phyloP scores from a whole-genome alignment of 1,140 invertebrate species.

The Parapsyche elsis region DNA sequence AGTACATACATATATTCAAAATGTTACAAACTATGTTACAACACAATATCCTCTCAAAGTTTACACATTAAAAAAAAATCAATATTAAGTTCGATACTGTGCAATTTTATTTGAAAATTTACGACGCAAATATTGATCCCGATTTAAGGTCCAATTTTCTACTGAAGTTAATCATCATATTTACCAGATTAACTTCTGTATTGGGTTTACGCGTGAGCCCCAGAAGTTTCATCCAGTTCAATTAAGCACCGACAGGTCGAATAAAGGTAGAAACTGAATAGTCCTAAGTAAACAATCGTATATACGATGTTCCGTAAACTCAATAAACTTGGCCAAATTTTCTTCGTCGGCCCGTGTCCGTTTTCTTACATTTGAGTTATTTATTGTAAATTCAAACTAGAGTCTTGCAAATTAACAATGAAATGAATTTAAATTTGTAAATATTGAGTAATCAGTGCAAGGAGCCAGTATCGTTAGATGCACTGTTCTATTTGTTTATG shows the following conservation, averaged over 20 bases:
- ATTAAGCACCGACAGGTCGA: background rate
- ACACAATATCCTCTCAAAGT: too few relatives aligned
- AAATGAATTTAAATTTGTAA: too few relatives aligned
- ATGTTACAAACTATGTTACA: too few relatives aligned
- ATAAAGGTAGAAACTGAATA: too few relatives aligned
- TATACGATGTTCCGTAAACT: background rate
- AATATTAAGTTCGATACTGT: too few relatives aligned
- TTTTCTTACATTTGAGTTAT: background rate
- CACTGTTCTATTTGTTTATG: constrained; percentile 38
- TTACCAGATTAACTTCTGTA: constrained; percentile 32
- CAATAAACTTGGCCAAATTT: constrained; percentile 7
- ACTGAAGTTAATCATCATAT: constrained; percentile 24
- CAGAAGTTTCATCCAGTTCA: constrained; percentile 5
- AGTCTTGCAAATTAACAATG: too few relatives aligned
- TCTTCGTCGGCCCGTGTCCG: background rate
- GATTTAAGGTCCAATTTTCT: background rate
- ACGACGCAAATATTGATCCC: too few relatives aligned
- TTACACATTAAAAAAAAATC: too few relatives aligned
- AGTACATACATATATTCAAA: too few relatives aligned
- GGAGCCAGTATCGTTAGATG: constrained; percentile 21
- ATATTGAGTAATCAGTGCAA: background rate
- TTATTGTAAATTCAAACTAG: too few relatives aligned
- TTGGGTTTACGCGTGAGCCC: constrained; percentile 4
- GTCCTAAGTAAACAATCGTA: constrained; percentile 1
- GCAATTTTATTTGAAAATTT: too few relatives aligned